These are phyloP conservation scores for Frankliniella fusca DNA, from an alignment of 2,888 invertebrate genomes.

Conservation along the genomic window DNA sequence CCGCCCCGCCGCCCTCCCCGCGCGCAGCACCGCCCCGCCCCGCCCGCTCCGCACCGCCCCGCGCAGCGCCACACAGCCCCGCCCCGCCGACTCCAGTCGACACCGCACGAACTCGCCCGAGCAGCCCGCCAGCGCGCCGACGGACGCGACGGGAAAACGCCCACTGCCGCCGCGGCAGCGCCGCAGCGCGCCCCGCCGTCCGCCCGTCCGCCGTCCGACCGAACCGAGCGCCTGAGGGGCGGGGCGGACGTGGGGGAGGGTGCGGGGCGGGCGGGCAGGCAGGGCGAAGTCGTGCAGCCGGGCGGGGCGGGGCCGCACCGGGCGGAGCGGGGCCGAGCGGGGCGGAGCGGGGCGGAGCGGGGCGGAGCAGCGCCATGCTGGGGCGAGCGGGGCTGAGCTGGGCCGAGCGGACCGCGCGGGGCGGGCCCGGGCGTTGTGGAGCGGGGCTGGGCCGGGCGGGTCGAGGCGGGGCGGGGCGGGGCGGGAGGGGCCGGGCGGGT, in stretches of 20 bases:
- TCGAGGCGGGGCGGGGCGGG: neutral
- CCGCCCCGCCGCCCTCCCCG: slow-evolving; percentile 3
- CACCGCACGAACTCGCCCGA: slow-evolving; percentile 25
- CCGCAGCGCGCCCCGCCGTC: slow-evolving; percentile 11
- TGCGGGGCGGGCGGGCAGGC: neutral
- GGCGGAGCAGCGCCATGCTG: neutral
- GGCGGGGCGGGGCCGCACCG: neutral
- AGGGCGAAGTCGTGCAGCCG: neutral
- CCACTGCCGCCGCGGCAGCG: neutral
- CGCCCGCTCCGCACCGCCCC: neutral
- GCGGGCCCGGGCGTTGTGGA: neutral
- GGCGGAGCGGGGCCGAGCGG: neutral
- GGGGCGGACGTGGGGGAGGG: neutral
- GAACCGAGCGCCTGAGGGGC: neutral
- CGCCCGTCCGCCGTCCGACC: neutral
- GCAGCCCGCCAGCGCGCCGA: slow-evolving; percentile 15
- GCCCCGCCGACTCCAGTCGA: slow-evolving; percentile 17
- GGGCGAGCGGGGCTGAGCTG: neutral
- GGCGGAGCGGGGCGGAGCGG: neutral
- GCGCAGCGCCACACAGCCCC: neutral
- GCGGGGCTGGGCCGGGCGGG: neutral
- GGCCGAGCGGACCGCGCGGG: neutral
- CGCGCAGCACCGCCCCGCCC: neutral
- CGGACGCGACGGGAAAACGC: slow-evolving; percentile 20
- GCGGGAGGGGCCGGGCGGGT: neutral